Base-by-base conservation (phyloP, 2,797 vertebrate genomes). In the Pipistrellus nathusii region DNA sequence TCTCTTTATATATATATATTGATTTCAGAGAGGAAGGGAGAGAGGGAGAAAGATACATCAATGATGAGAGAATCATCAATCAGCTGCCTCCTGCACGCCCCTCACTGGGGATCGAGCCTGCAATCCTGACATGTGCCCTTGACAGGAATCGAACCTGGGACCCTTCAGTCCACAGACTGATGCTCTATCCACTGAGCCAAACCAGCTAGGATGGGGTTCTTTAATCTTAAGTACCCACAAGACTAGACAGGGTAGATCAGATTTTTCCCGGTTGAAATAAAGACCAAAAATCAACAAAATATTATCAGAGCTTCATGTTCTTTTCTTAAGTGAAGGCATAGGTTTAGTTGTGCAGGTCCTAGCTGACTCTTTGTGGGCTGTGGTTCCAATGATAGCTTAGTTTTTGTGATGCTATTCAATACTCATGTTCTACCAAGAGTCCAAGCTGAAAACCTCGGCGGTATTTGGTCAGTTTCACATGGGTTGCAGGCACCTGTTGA, bases 231-330 rank as follows among this genome's bases (percentile, higher is more conserved):
- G 30, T 66, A 55, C 35, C 76, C 30, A 21, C 21, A 88, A 44
- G 44, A 83, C 30, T 25, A 88, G 48, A 30, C 64, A 44, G 83
- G 12, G 30, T 38, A 71, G 32, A 59, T 86, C n/a, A n/a, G n/a
- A 12, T 35, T 92, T 85, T 85, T 27, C 72, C 21, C 20, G 68
- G 30, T 73, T 87, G 62, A 64, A 85, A 76, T 94, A 59, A 88
- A 85, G 17, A 86, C 25, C 41, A 27, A 55, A 92, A 92, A 88
- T n/a, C 66, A 87, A n/a, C 30, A 46, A n/a, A 77, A 17, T 64
- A 35, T 32, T 57, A 3, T 17, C 17, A 85, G 57, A 25, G 9
- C 62, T 76, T 4, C 2, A 27, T 30, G 38, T 46, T 38, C 14
- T 0, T 72, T 82, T 90, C 85, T 44, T 1, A 18, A 90, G 85